Conservation (phyloP, 2,888 invertebrate species). For the Blastobasis lacticolella region DNA sequence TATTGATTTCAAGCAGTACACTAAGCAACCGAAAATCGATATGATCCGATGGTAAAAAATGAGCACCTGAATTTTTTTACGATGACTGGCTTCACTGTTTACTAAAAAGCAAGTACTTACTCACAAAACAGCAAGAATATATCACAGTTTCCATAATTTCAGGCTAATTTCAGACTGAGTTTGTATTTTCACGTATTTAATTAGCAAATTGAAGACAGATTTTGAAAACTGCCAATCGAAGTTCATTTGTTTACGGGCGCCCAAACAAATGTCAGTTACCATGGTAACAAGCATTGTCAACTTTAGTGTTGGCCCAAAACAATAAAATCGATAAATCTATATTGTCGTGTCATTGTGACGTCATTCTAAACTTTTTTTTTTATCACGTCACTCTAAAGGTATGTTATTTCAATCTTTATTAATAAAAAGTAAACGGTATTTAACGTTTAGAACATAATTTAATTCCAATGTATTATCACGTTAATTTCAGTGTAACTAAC, state of each 20-base stretch:
- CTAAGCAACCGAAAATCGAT: slow-evolving; percentile 49
- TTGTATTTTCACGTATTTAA: slow-evolving; percentile 23
- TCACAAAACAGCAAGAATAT: slow-evolving; percentile 29
- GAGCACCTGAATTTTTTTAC: neutral
- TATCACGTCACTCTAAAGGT: no score
- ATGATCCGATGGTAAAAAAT: slow-evolving; percentile 9
- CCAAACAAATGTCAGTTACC: slow-evolving; percentile 52
- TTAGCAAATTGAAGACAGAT: slow-evolving; percentile 34
- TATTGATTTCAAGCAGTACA: slow-evolving; percentile 46
- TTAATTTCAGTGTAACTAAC: neutral
- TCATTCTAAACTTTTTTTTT: neutral
- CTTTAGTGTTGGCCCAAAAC: slow-evolving; percentile 34
- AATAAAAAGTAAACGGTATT: neutral
- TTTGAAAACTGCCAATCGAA: slow-evolving; percentile 38
- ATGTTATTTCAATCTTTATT: no score
- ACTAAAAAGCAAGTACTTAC: slow-evolving; percentile 29
- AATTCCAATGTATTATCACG: neutral
- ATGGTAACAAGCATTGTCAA: slow-evolving; percentile 51
- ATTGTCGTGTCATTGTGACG: slow-evolving; percentile 3
- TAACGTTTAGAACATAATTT: neutral
- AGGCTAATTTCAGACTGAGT: slow-evolving; percentile 16
- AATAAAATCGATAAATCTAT: slow-evolving; percentile 38
- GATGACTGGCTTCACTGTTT: no score
- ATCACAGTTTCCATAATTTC: slow-evolving; percentile 37
- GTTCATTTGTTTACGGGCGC: slow-evolving; percentile 65